Conservation (phyloP, 2,888 invertebrate genomes). For the Barypeithes pellucidus region DNA sequence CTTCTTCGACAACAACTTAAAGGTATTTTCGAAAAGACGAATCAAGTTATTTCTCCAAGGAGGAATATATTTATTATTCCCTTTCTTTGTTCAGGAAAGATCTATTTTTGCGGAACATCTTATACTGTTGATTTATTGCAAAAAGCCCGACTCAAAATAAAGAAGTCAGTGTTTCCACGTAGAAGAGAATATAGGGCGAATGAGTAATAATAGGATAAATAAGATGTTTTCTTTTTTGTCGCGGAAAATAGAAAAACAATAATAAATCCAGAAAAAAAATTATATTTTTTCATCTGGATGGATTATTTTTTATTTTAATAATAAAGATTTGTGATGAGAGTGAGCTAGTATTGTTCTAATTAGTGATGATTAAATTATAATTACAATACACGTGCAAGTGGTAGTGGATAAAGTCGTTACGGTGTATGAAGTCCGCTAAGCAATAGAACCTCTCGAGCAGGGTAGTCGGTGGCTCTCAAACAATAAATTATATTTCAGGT, state of each 20-base stretch:
- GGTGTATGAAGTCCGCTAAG: too few species aligned
- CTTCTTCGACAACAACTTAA: not conserved
- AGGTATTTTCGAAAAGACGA: not conserved
- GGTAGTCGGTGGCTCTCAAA: too few species aligned
- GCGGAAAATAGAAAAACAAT: conserved; percentile 7
- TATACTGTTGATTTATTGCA: conserved; percentile 27
- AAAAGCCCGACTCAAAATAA: conserved; percentile 12
- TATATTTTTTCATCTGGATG: too few species aligned
- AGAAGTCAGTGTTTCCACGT: conserved; percentile 13
- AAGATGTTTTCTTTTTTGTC: conserved; percentile 17
- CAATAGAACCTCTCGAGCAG: too few species aligned
- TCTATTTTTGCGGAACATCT: conserved; percentile 21
- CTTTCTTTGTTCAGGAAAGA: conserved; percentile 2
- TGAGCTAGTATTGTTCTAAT: too few species aligned
- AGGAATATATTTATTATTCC: conserved; percentile 12
- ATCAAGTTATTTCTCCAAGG: conserved; percentile 1
- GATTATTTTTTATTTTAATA: too few species aligned
- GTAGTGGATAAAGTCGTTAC: too few species aligned
- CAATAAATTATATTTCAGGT: too few species aligned
- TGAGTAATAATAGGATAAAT: conserved; percentile 22
- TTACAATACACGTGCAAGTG: too few species aligned
- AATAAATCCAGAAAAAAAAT: not conserved
- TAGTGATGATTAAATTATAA: too few species aligned
- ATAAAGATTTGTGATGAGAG: too few species aligned
- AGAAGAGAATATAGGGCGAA: conserved; percentile 14